Evolutionary conservation across 2,113 vertebrate genomes (phyloP), one percentile per base, ranked within the genome.

Genomic region (Eptatretus burgeri): DNA sequence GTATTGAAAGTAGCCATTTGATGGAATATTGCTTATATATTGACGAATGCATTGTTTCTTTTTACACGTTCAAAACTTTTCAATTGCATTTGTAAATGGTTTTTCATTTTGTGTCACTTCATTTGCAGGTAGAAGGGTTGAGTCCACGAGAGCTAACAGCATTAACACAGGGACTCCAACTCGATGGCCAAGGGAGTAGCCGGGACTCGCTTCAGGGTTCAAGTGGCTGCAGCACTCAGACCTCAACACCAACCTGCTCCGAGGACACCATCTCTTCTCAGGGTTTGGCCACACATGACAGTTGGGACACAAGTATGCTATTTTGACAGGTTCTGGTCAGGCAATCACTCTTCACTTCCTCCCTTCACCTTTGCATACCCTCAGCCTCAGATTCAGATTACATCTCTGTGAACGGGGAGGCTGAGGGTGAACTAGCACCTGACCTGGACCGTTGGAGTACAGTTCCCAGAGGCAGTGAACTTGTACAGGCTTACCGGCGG

Each of bases 381-480:
- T 63, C 41, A 69, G 68, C 65, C 76, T 69, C 73, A 2, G 79
- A 81, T 68, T 80, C 79, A 17, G 80, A 82, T 70, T 78, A 76
- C 64, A 75, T 79, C 67, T 78, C 78, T 11, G 65, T 81, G 20
- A 77, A 77, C 50, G 73, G 78, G 3, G 70, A 68, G 51, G 72
- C 72, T 52, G 73, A 75, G 13, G 68, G 67, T 51, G 66, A 63
- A 65, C 70, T 69, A 67, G 77, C 76, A 49, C 71, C 75, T 0
- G 78, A 80, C 67, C 78, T 80, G 3, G 80, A 82, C 74, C 77
- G 75, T 66, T 82, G 79, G 12, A 80, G 77, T 5, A 82, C 80
- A 8, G 77, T 82, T 65, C 80, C 80, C 1, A 72, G 79, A 62
- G 80, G 81, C 73, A 81, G 78, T 0, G 79, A 81, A 67, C 74